These are phyloP conservation scores for Procambarus virginalis DNA, from an alignment of 1,140 invertebrate genomes.

Conservation along the genomic window DNA sequence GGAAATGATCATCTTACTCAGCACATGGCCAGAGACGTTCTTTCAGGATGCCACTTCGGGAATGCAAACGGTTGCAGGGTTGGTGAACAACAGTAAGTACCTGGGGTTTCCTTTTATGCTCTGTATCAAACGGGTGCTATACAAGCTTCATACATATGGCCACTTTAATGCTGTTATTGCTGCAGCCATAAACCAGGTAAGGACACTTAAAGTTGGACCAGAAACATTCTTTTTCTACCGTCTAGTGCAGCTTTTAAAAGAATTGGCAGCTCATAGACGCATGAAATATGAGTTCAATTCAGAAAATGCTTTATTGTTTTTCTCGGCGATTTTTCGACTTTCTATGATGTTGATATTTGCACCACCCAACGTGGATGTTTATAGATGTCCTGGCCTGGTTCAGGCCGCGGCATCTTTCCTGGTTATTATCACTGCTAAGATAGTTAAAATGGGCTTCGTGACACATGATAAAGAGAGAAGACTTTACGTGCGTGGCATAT, in stretches of 20 bases:
- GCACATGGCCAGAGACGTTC: not conserved
- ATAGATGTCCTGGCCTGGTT: not conserved
- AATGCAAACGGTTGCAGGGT: too few relatives aligned
- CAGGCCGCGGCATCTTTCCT: not conserved
- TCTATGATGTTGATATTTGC: not conserved
- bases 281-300: too few relatives aligned
- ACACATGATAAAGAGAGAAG: not conserved
- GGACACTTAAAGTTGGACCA: not conserved
- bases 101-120: not conserved
- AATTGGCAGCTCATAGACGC: not conserved
- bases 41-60: not conserved
- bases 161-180: not conserved
- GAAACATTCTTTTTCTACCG: not conserved
- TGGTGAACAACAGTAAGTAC: not conserved
- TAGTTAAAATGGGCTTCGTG: not conserved
- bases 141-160: not conserved
- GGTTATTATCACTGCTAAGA: not conserved
- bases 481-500: not conserved
- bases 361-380: not conserved
- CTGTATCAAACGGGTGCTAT: not conserved
- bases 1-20: not conserved
- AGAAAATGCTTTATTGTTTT: not conserved
- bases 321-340: not conserved
- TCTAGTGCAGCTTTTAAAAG: not conserved
- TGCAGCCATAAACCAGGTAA: not conserved